phyloP scores from a whole-genome alignment of 1,140 invertebrate genomes.

The Meloidogyne exigua region DNA sequence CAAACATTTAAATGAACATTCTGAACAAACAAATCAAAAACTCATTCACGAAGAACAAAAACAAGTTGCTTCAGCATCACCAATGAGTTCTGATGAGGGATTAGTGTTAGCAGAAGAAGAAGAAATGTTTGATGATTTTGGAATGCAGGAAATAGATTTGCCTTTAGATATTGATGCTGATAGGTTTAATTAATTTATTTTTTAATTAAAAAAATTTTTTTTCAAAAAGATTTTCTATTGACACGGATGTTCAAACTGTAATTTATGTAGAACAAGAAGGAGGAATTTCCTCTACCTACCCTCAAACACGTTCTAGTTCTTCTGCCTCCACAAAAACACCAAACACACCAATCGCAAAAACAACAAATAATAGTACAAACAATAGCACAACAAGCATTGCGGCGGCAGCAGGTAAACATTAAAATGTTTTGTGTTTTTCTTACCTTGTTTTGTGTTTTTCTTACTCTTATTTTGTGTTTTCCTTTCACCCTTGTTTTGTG shows the following conservation, averaged over 20 bases:
- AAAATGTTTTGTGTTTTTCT: not conserved
- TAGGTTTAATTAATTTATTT: not conserved
- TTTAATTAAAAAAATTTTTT: not conserved
- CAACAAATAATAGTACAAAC: not conserved
- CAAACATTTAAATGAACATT: not conserved
- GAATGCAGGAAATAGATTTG: not conserved
- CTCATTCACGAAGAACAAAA: not conserved
- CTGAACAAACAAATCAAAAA: not conserved
- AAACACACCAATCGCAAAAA: constrained; percentile 6
- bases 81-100: constrained; percentile 31
- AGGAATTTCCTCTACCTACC: not conserved
- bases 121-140: constrained; percentile 17
- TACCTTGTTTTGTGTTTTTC: too few relatives aligned
- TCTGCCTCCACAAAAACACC: constrained; percentile 11
- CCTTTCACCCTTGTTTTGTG: not conserved
- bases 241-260: constrained; percentile 45
- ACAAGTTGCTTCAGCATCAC: constrained; percentile 1
- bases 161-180: not conserved
- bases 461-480: too few relatives aligned
- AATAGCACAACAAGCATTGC: not conserved
- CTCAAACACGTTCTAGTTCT: not conserved
- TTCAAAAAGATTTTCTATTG: constrained; percentile 34
- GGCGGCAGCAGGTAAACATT: not conserved
- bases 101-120: constrained; percentile 15
- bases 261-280: constrained; percentile 27